Evolutionary conservation across 2,888 invertebrate species (phyloP), one percentile per base, ranked within the genome.

Genomic region (Perdita meconis): DNA sequence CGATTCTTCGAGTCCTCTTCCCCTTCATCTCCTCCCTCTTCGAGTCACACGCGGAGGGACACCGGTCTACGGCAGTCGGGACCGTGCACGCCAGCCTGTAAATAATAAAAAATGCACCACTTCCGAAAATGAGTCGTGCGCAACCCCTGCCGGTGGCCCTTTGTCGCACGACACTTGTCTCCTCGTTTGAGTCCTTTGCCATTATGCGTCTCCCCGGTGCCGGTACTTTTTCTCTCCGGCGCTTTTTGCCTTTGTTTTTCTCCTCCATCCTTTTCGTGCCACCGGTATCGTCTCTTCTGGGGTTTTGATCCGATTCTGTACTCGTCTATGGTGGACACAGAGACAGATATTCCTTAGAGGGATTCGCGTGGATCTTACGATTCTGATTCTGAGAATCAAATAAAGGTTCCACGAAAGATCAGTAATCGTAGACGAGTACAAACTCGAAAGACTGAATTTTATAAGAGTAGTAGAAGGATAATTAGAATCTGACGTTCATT

Each of bases 61-160:
- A 50, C 19, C 12, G 13, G 63, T 30, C 57, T 50, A 19, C n/a
- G 38, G 64, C 22, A 24, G 24, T 16, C 47, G 19, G 51, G 38
- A 38, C 40, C 24, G 53, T 67, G 38, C 40, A 47, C 16, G n/a
- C 68, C 61, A 64, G 59, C 70, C 64, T 40, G 80, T 82, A 86
- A 84, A 86, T 81, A 87, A 87, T 86, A 84, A 87, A 83, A 79
- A 86, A 87, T 85, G 84, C 71, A 85, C 82, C 83, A 88, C 81
- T 86, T 87, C 81, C 80, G 81, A 87, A 87, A 87, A 88, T 84
- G 85, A 87, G 83, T 82, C 75, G 82, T 42, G 68, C 76, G 42
- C 77, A 69, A 75, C 77, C 68, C 84, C 71, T 76, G 77, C 76
- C 75, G 59, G 76, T 69, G 68, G 73, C 78, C 67, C 83, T 86